Conservation (phyloP, 2,888 invertebrate species). For the Meiosimyza platycephala region DNA sequence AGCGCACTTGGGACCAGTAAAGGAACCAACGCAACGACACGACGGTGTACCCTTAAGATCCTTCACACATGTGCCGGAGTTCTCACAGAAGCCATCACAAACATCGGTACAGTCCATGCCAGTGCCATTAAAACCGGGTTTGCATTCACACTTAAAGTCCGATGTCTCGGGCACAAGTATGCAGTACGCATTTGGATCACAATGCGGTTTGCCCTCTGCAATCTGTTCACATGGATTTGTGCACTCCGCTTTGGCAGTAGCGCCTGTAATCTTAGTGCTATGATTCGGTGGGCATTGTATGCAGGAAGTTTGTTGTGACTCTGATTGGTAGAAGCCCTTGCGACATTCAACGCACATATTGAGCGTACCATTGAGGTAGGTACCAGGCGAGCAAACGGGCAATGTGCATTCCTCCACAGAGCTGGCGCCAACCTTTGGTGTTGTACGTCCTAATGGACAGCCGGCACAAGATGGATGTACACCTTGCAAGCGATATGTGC, state of each 20-base stretch:
- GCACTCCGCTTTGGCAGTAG: conserved; percentile 84
- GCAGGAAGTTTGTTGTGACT: conserved; percentile 88
- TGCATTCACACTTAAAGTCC: conserved; percentile 91
- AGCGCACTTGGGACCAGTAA: conserved; percentile 88
- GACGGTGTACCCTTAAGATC: conserved; percentile 85
- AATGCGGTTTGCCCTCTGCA: conserved; percentile 82
- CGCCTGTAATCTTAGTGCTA: conserved; percentile 84
- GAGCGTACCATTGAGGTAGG: conserved; percentile 85
- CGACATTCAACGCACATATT: conserved; percentile 90
- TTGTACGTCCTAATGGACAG: conserved; percentile 91
- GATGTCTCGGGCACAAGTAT: conserved; percentile 84
- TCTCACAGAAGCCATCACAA: conserved; percentile 87
- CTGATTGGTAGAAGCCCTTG: conserved; percentile 90
- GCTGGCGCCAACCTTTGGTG: conserved; percentile 84
- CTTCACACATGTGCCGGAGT: conserved; percentile 89
- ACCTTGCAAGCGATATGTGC: conserved; percentile 87
- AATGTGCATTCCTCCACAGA: conserved; percentile 91
- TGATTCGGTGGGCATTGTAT: conserved; percentile 90
- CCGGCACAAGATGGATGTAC: conserved; percentile 88
- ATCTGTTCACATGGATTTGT: conserved; percentile 89
- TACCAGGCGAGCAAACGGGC: conserved; percentile 86
- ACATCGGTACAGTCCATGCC: conserved; percentile 85
- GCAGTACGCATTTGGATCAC: conserved; percentile 89
- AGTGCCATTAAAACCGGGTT: conserved; percentile 91
- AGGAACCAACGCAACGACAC: conserved; percentile 91